phyloP scores from a whole-genome alignment of 2,113 vertebrate species.

The Myrmophylax atrothorax region DNA sequence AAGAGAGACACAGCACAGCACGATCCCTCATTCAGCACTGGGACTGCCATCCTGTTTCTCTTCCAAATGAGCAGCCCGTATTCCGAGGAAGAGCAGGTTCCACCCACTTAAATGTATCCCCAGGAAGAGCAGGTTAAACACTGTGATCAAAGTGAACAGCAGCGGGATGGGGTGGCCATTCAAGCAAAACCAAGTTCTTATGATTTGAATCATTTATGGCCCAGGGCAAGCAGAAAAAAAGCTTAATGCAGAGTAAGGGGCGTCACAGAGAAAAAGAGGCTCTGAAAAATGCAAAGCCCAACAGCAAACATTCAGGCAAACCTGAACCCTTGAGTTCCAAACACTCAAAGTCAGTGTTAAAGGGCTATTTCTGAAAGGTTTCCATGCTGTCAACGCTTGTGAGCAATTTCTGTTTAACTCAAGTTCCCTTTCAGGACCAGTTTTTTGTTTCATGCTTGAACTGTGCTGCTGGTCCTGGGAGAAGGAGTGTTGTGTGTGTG shows the following conservation, averaged over 20 bases:
- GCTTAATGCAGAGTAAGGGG: background rate
- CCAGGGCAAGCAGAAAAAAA: background rate
- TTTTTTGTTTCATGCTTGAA: conserved; percentile 15
- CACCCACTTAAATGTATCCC: background rate
- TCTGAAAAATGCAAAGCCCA: conserved; percentile 41
- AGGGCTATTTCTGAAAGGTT: conserved; percentile 10
- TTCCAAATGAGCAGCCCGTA: background rate
- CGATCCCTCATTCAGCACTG: background rate
- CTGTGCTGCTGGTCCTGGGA: background rate
- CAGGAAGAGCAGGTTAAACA: background rate
- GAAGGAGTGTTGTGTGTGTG: background rate
- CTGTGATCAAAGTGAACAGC: background rate
- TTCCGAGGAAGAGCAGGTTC: background rate
- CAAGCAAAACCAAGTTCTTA: background rate
- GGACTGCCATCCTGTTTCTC: background rate
- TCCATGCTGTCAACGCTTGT: background rate
- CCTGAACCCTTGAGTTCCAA: conserved; percentile 32
- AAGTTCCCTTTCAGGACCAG: background rate
- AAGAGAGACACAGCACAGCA: background rate
- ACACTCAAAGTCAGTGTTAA: background rate
- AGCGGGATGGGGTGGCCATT: background rate
- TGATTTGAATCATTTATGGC: background rate
- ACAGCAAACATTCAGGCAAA: background rate
- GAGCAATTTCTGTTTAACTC: conserved; percentile 13
- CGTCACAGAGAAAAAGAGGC: background rate